A percentile compares a stretch with the other conserved stretches of the same genome.
Evolutionary conservation across 2,797 vertebrate species (phyloP).

Genomic region (Eutrigla gurnardus): DNA sequence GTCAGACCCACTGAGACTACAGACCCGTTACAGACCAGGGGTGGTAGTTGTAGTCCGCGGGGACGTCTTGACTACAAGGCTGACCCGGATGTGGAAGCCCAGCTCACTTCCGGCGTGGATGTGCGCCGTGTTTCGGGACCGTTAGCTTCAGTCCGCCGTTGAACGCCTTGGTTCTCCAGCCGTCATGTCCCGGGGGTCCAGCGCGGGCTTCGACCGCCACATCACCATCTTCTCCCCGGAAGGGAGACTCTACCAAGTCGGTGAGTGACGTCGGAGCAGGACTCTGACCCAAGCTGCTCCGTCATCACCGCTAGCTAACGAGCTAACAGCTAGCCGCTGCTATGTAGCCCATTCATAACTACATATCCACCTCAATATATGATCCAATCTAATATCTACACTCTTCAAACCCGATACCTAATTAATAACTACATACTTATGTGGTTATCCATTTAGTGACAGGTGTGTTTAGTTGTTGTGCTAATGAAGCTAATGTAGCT

Average conservation of each 20-base stretch:
- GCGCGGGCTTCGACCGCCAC: constrained; percentile 93
- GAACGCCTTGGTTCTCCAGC: background rate
- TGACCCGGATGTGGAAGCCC: constrained; percentile 46
- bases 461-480: background rate
- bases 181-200: constrained; percentile 91
- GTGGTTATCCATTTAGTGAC: too few species aligned
- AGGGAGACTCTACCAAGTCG: constrained; percentile 95
- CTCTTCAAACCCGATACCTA: too few species aligned
- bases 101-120: constrained; percentile 43
- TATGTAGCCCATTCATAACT: constrained; percentile 2
- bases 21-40: too few species aligned
- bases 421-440: background rate
- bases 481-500: background rate
- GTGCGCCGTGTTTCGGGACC: constrained; percentile 40
- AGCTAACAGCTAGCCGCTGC: constrained; percentile 42
- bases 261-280: constrained; percentile 76
- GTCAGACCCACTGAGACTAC: too few species aligned
- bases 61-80: background rate
- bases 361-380: too few species aligned
- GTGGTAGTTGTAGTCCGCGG: background rate
- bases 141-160: constrained; percentile 13
- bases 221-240: constrained; percentile 95
- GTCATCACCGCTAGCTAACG: constrained; percentile 63
- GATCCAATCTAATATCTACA: too few species aligned
- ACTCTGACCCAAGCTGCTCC: constrained; percentile 42